A percentile compares a stretch with the other conserved stretches of the same genome.
Conservation (phyloP, 2,888 invertebrate species). For the Barypeithes pellucidus region DNA sequence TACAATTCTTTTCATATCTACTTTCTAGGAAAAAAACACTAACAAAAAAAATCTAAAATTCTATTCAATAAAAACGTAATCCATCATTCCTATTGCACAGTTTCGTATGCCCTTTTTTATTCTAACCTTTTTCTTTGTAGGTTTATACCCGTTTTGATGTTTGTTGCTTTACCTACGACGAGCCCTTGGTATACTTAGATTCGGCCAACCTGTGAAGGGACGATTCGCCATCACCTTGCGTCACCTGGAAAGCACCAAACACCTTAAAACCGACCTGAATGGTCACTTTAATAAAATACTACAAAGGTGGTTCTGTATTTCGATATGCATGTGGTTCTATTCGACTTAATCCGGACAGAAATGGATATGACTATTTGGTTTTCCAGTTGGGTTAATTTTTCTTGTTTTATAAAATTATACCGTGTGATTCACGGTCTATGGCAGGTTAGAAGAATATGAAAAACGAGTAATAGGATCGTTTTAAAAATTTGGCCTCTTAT, state of each 20-base stretch:
- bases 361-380: too few species aligned
- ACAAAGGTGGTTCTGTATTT: slow-evolving; percentile 30
- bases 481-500: too few species aligned
- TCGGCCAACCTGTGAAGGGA: slow-evolving; percentile 70
- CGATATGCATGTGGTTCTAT: too few species aligned
- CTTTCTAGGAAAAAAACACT: slow-evolving; percentile 24
- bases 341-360: too few species aligned
- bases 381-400: too few species aligned
- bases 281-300: slow-evolving; percentile 1
- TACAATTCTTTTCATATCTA: slow-evolving; percentile 30
- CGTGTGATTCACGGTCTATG: too few species aligned
- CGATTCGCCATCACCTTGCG: slow-evolving; percentile 69
- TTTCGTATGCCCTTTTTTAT: slow-evolving; percentile 34
- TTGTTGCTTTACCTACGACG: slow-evolving; percentile 59
- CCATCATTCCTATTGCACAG: slow-evolving; percentile 50
- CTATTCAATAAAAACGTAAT: slow-evolving; percentile 39
- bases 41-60: slow-evolving; percentile 33
- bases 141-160: slow-evolving; percentile 41
- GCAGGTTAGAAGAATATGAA: too few species aligned
- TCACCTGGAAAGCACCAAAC: slow-evolving; percentile 71
- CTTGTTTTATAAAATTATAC: too few species aligned
- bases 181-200: slow-evolving; percentile 71
- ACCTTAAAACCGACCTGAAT: slow-evolving; percentile 62
- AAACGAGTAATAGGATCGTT: too few species aligned
- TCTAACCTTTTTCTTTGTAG: slow-evolving; percentile 36